Base-by-base conservation (phyloP, 1,140 invertebrate species). In the Anoplophora glabripennis region DNA sequence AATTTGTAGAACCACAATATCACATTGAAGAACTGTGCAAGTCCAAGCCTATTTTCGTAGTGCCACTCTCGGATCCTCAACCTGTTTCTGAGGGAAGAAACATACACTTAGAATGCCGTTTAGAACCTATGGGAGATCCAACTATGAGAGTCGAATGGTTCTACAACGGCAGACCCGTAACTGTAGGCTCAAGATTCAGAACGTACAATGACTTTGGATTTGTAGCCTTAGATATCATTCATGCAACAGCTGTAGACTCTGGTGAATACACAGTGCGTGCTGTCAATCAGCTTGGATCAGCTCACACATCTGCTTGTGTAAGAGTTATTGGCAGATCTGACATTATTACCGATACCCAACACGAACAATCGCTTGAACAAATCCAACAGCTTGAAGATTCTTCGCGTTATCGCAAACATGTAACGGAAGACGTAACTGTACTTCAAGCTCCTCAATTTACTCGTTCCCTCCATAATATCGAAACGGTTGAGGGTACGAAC, bases 151-250 rank as follows among this genome's bases (percentile, higher is more conserved):
- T 96, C 3, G 94, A 96, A 79, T 97, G 94, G 94, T 95, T 90
- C 80, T 90, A 92, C 61, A 96, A 97, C 78, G 94, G 93, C 28
- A 84, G 85, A 66, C 86, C 90, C 8, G 84, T 94, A 0, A 93
- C 90, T 7, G 89, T 94, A 53, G 90, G 90, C 45, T 95, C 93
- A 4, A 84, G 94, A 69, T 95, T 96, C 77, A 86, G 89, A 71
- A 96, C 93, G n/a, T 95, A 96, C 68, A 93, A 94, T 65, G 93
- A 96, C 68, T 96, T 96, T 74, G 94, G 94, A 10, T 94, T 92
- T 69, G 91, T 96, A 18, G 91, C 92, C 46, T 75, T 97, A 53
- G 93, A 96, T 67, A 94, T 97, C 40, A 85, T 94, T 52, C 89
- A 94, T 70, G 84, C 89, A 0, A 91, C 90, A 21, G 86, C 89